Evolutionary conservation across 2,888 invertebrate species (phyloP).

Genomic region (Arge pagana): DNA sequence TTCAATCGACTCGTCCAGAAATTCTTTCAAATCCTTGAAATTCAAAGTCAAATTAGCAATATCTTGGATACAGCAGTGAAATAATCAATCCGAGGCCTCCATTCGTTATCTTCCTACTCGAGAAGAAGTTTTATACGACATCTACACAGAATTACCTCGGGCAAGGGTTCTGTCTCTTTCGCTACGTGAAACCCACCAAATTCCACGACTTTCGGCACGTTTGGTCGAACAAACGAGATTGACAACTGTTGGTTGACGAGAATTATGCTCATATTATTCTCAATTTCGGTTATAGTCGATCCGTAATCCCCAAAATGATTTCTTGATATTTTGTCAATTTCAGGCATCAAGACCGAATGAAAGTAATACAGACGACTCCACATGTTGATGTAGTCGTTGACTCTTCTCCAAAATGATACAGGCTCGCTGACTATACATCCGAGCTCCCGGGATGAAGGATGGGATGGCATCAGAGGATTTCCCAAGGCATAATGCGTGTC

Average conservation of each 20-base stretch:
- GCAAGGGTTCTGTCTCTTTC: conserved; percentile 20
- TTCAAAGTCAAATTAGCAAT: no score
- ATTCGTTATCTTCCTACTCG: no score
- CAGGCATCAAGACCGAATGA: background rate
- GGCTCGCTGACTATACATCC: conserved; percentile 25
- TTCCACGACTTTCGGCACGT: conserved; percentile 32
- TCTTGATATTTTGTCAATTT: conserved; percentile 21
- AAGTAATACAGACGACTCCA: background rate
- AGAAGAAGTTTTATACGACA: no score
- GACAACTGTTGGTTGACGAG: conserved; percentile 35
- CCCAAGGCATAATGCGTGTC: conserved; percentile 28
- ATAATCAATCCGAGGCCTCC: no score
- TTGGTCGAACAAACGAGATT: conserved; percentile 31
- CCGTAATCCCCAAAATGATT: conserved; percentile 48
- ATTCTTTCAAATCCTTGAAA: conserved; percentile 53
- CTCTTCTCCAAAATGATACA: conserved; percentile 25
- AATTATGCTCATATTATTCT: conserved; percentile 37
- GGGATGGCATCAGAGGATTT: conserved; percentile 31
- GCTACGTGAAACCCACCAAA: conserved; percentile 31
- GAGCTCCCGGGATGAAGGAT: conserved; percentile 37
- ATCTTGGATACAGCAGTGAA: no score
- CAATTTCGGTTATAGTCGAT: conserved; percentile 47
- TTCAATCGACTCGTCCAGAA: conserved; percentile 54
- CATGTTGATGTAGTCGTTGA: background rate
- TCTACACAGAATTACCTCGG: no score